Conservation (phyloP, 37 sponge, comb jelly and placozoan genomes). For the Ephydatia muelleri region DNA sequence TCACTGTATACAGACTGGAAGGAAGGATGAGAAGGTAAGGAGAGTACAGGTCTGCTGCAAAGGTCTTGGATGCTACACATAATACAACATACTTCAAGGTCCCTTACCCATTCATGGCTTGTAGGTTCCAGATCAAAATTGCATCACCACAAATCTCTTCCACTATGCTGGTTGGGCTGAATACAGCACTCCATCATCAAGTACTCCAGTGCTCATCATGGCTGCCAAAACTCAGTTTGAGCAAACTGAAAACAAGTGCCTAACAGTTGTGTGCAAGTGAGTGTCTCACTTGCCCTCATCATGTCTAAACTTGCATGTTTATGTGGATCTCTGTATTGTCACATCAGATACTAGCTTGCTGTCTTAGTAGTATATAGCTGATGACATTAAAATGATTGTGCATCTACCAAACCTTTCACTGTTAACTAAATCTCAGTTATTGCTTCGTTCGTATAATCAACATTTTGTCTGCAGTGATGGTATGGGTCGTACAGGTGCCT, state of each 20-base stretch:
- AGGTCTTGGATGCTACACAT: too few species aligned
- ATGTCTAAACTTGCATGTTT: too few species aligned
- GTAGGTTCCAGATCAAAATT: neutral
- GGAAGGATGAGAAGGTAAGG: constrained; percentile 49
- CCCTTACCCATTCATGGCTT: too few species aligned
- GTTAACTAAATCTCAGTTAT: neutral
- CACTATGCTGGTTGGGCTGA: constrained; percentile 67
- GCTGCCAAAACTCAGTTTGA: constrained; percentile 19
- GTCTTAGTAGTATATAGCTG: too few species aligned
- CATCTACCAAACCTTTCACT: too few species aligned
- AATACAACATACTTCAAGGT: too few species aligned
- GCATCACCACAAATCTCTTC: constrained; percentile 29
- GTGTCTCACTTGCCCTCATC: neutral
- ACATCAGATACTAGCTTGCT: too few species aligned
- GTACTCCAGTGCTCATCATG: constrained; percentile 38
- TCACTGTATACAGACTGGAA: constrained; percentile 27
- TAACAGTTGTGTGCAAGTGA: constrained; percentile 81
- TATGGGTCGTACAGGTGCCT: constrained; percentile 41
- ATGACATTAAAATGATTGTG: too few species aligned
- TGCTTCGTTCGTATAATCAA: neutral
- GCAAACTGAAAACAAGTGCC: constrained; percentile 65
- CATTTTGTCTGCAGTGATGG: constrained; percentile 9
- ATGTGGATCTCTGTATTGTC: too few species aligned
- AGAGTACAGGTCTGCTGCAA: too few species aligned
- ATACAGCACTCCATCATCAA: constrained; percentile 23